Conservation (phyloP, 2,888 invertebrate genomes). For the Caenorhabditis angaria region DNA sequence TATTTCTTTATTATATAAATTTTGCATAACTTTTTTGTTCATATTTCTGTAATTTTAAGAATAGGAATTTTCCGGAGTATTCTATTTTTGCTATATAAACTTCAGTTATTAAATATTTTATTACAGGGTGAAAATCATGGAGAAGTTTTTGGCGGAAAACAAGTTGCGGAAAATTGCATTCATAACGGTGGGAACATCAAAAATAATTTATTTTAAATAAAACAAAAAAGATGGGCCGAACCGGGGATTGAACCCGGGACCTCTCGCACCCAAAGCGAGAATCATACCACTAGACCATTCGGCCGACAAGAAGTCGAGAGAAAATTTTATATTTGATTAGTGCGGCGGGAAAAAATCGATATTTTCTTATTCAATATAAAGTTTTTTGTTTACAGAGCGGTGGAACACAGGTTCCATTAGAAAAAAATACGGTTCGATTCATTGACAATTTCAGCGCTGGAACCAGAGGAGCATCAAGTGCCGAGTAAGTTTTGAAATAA, state of each 20-base stretch:
- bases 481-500: slow-evolving; percentile 78
- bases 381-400: slow-evolving; percentile 78
- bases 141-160: slow-evolving; percentile 36
- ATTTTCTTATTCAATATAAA: neutral
- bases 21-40: slow-evolving; percentile 3
- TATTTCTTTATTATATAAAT: neutral
- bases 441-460: slow-evolving; percentile 99
- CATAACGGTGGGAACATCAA: slow-evolving; percentile 56
- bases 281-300: slow-evolving; percentile 72
- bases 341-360: neutral
- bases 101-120: neutral
- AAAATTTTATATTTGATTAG: neutral
- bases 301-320: slow-evolving; percentile 18
- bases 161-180: slow-evolving; percentile 37
- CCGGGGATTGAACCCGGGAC: slow-evolving; percentile 71
- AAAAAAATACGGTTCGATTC: slow-evolving; percentile 94
- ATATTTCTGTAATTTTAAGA: neutral
- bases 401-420: slow-evolving; percentile 94
- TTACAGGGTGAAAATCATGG: slow-evolving; percentile 3
- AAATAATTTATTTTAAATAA: too few species aligned
- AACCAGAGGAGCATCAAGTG: slow-evolving; percentile 89
- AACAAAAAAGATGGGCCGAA: slow-evolving; percentile 48
- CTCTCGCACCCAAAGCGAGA: slow-evolving; percentile 72
- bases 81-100: neutral
- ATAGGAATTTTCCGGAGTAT: neutral